Evolutionary conservation across 2,797 vertebrate genomes (phyloP).

Genomic region (Decapterus maruadsi): DNA sequence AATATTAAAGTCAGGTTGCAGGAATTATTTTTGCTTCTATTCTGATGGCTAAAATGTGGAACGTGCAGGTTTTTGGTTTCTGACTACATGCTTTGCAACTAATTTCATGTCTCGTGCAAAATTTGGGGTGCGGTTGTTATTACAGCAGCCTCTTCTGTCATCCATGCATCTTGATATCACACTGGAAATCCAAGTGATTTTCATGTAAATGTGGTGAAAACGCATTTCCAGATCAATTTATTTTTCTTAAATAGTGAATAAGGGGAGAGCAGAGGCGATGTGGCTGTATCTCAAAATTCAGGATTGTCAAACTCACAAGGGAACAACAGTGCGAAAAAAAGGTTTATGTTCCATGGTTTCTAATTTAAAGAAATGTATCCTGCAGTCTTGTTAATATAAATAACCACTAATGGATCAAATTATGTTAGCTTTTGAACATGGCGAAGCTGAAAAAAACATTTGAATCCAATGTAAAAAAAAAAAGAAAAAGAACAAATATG

Average conservation of each 20-base stretch:
- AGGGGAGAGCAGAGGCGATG: too few species aligned
- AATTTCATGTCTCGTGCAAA: too few species aligned
- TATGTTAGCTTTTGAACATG: background rate
- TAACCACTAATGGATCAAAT: background rate
- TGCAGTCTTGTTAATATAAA: background rate
- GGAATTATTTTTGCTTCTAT: background rate
- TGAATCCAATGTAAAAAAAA: background rate
- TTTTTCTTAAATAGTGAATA: background rate
- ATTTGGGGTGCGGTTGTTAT: background rate
- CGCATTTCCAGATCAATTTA: background rate
- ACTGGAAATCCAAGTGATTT: background rate
- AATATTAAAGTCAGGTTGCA: conserved; percentile 6
- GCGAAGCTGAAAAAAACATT: background rate
- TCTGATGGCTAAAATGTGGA: background rate
- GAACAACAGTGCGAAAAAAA: background rate
- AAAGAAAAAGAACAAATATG: background rate
- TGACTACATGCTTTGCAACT: background rate
- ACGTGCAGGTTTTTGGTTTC: background rate
- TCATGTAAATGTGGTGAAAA: background rate
- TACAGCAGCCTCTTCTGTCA: background rate
- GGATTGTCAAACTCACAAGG: background rate
- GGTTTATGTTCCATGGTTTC: background rate
- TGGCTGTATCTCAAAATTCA: background rate
- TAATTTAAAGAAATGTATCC: background rate
- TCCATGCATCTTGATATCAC: background rate